Evolutionary conservation across 2,888 invertebrate genomes (phyloP).

Genomic region (Sarcophaga variegata): DNA sequence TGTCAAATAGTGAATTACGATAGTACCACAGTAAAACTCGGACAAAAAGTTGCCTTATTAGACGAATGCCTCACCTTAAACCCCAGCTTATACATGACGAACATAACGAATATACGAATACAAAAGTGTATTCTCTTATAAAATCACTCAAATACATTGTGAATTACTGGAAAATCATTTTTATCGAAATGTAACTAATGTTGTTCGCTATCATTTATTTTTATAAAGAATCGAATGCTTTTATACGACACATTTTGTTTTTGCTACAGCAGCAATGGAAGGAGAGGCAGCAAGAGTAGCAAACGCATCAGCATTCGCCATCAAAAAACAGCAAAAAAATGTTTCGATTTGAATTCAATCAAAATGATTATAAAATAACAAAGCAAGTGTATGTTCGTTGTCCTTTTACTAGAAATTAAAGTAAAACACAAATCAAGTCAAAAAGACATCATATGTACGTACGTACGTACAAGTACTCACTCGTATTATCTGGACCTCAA

Average conservation of each 20-base stretch:
- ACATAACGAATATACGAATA: too few species aligned
- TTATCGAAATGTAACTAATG: constrained; percentile 39
- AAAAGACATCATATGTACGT: constrained; percentile 38
- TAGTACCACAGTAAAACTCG: too few species aligned
- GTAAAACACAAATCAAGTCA: constrained; percentile 58
- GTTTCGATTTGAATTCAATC: constrained; percentile 81
- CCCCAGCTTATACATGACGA: too few species aligned
- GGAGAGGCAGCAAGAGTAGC: constrained; percentile 20
- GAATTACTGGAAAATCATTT: constrained; percentile 39
- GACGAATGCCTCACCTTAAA: too few species aligned
- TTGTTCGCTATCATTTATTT: constrained; percentile 57
- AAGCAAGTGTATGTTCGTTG: constrained; percentile 56
- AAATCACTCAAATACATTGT: constrained; percentile 3
- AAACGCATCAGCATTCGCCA: constrained; percentile 30
- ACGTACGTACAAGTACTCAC: too few species aligned
- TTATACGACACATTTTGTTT: constrained; percentile 49
- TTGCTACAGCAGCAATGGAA: constrained; percentile 59
- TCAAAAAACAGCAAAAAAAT: constrained; percentile 68
- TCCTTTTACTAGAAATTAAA: constrained; percentile 49
- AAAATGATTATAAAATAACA: constrained; percentile 74
- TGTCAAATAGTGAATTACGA: too few species aligned
- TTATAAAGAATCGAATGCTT: constrained; percentile 61
- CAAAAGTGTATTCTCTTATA: too few species aligned
- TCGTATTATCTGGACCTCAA: neutral
- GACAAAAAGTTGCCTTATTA: too few species aligned